These are phyloP conservation scores for Drosophila novamexicana DNA, from an alignment of 1,140 invertebrate species.

Conservation along the genomic window DNA sequence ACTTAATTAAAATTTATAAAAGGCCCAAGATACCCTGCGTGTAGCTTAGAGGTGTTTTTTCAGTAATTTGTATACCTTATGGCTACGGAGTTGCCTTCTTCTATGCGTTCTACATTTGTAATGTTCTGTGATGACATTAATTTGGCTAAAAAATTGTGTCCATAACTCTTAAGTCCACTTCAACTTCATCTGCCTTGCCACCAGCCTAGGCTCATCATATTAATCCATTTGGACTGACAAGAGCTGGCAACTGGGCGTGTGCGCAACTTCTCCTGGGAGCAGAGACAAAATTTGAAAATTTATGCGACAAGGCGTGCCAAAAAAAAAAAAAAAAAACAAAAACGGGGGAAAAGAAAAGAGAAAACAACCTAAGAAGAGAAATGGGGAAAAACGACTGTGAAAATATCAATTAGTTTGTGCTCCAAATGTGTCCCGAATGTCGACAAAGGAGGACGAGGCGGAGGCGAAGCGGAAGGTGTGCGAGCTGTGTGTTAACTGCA, in stretches of 20 bases:
- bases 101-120: too few relatives aligned
- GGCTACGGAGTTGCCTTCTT: too few relatives aligned
- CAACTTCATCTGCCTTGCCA: neutral
- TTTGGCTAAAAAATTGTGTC: too few relatives aligned
- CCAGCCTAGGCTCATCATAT: constrained; percentile 1
- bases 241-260: constrained; percentile 7
- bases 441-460: neutral
- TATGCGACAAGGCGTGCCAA: constrained; percentile 60
- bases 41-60: too few relatives aligned
- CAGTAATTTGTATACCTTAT: too few relatives aligned
- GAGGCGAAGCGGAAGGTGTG: constrained; percentile 9
- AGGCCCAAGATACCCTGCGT: too few relatives aligned
- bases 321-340: constrained; percentile 16
- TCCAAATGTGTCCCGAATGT: constrained; percentile 73
- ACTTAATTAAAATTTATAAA: too few relatives aligned
- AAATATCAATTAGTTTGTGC: constrained; percentile 72
- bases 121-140: too few relatives aligned
- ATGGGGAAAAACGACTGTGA: constrained; percentile 33
- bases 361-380: too few relatives aligned
- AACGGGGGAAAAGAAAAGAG: neutral
- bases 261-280: neutral
- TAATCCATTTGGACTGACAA: constrained; percentile 11
- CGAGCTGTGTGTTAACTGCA: constrained; percentile 49
- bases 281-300: constrained; percentile 43
- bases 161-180: neutral